Conservation (phyloP, 2,113 vertebrate species). For the Elephantulus edwardii region DNA sequence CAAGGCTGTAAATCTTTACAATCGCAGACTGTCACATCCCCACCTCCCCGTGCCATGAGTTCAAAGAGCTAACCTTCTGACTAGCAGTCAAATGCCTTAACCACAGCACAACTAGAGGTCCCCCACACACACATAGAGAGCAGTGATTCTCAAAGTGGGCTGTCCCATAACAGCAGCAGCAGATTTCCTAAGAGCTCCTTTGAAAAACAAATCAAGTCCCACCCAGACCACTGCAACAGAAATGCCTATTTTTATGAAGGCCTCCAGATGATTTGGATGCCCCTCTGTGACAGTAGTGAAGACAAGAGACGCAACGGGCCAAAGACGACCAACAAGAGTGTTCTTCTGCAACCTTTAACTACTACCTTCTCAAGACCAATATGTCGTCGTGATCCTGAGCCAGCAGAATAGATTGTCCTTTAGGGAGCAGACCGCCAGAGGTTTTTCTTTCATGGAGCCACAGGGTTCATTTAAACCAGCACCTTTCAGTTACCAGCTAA, state of each 20-base stretch:
- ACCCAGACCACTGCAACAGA: background rate
- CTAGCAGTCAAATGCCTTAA: too few relatives aligned
- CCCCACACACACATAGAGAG: background rate
- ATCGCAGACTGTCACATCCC: too few relatives aligned
- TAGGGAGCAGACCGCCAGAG: background rate
- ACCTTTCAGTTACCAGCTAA: background rate
- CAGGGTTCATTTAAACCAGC: background rate
- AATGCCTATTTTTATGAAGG: background rate
- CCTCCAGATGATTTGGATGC: too few relatives aligned
- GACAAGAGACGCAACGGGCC: background rate
- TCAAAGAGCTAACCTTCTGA: too few relatives aligned
- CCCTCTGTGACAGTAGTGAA: fast-evolving
- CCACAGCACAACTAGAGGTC: too few relatives aligned
- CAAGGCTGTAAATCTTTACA: too few relatives aligned
- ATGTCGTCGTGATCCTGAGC: background rate
- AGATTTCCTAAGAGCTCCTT: background rate
- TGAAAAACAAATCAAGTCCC: background rate
- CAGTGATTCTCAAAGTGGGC: background rate
- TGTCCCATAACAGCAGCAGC: background rate
- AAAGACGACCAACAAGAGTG: fast-evolving
- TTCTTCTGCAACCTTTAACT: background rate
- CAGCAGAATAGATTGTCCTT: background rate
- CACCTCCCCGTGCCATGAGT: too few relatives aligned
- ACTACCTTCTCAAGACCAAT: background rate
- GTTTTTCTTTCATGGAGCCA: background rate